Base-by-base conservation (phyloP, 2,888 invertebrate species). In the Spialia ferax region DNA sequence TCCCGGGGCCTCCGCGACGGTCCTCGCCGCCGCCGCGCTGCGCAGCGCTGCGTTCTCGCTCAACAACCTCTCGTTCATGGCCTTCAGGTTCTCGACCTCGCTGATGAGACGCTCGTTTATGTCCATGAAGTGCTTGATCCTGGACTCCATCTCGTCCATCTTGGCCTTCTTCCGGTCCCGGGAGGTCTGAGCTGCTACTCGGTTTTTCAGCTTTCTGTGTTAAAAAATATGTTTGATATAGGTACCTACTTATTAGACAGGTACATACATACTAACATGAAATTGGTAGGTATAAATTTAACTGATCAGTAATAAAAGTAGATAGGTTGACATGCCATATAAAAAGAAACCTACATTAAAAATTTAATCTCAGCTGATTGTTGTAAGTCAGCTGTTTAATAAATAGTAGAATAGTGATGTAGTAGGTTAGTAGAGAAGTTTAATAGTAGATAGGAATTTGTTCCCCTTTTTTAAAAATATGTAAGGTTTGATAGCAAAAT, bases 101-200 rank as follows among this genome's bases (percentile, higher is more conserved):
- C 94, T 93, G 26, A 94, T 85, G 45, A 97, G 84, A 38, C 94
- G 85, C 73, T 96, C 95, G 73, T 97, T 96, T 75, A 93, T 93
- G 5, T 95, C 95, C 73, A 95, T 95, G 35, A 97, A 88, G 54
- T 94, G 87, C 71, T 95, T 92, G 5, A 97, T 94, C 45, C 96
- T 95, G 11, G 89, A 85, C 85, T 99, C 99, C 94, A 99, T 96
- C 75, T 98, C 97, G 74, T 97, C 97, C 96, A 99, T 97, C 83
- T 96, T 97, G 0, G 97, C 97, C 87, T 99, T 99, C 85, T 99
- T 99, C 54, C 99, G 95, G 88, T 99, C 99, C 64, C 99, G 95
- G 0, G 99, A 99, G 57, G 98, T 98, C 90, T 99, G 99, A 2
- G 99, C 99, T 35, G 99, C 99, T 26, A 99, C 98, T 74, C 99